Base-by-base conservation (phyloP, 1,140 invertebrate species). In the Zaprionus tsacasi region DNA sequence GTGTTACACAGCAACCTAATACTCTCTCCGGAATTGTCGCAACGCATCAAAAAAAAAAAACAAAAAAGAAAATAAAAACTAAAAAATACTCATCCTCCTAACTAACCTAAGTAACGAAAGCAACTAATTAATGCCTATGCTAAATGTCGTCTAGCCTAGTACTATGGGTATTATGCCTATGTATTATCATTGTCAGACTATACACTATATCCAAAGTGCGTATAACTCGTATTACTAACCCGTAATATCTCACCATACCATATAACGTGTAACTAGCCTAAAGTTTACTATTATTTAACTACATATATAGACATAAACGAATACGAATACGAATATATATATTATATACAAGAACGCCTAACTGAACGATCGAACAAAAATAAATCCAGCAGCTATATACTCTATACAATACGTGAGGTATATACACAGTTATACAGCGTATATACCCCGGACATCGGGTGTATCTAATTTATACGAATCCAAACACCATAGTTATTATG, bases 81-180 rank as follows among this genome's bases (percentile, higher is more conserved):
- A 43, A 76, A 68, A 64, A 70, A 78, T 70, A 70, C 68, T 77
- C 77, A 82, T 87, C 68, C 72, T 71, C 27, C 35, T 40, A 35
- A 66, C 17, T 50, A 33, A 15, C 66, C 52, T 67, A 66, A 76
- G 73, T 80, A 83, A 86, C 82, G 82, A 88, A 88, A 88, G 83
- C 85, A 88, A 88, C 85, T 88, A 88, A 87, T 70, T 65, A 83
- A 80, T 82, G 79, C 85, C 83, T 86, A 83, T 88, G 83, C 83
- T 83, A 88, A 79, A 88, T 88, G 83, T 87, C 76, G 79, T 87
- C 81, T 83, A 75, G 78, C 75, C 64, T 70, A 75, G 59, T 70
- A 21, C 63, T 65, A 79, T 50, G 30, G 52, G 27, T 30, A 30
- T 63, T 77, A 81, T 43, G 50, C 59, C 45, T 54, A 66, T 57